Evolutionary conservation across 2,797 vertebrate species (phyloP).

Genomic region (Bryconaethiops microstoma): DNA sequence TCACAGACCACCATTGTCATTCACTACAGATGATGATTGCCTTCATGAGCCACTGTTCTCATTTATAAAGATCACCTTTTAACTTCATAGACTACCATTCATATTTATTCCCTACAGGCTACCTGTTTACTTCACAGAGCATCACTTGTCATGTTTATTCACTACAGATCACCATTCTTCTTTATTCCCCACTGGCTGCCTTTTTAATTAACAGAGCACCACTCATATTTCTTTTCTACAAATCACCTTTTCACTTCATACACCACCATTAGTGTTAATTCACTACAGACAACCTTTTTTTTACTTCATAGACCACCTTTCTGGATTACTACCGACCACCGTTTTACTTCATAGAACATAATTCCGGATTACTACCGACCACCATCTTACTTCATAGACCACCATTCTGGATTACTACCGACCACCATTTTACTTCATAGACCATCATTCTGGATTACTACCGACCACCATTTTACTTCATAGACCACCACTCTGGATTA

Average conservation of each 20-base stretch:
- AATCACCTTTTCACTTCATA: background rate
- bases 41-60: background rate
- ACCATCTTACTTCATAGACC: background rate
- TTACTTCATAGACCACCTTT: background rate
- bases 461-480: background rate
- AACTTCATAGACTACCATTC: too few relatives aligned
- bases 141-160: too few relatives aligned
- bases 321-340: background rate
- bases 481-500: slow-evolving; percentile 5
- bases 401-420: too few relatives aligned
- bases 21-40: too few relatives aligned
- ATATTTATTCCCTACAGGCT: too few relatives aligned
- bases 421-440: background rate
- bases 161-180: background rate
- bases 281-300: background rate
- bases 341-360: background rate
- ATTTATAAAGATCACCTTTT: background rate
- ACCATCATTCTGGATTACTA: background rate
- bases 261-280: background rate
- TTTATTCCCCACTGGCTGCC: too few relatives aligned
- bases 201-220: too few relatives aligned
- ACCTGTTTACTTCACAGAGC: too few relatives aligned
- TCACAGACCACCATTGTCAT: too few relatives aligned
- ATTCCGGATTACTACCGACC: background rate
- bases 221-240: too few relatives aligned